Percentiles rank a stretch among this genome's conserved stretches.
These are phyloP conservation scores for Drosophila atripex DNA, from an alignment of 2,888 invertebrate species.

Conservation along the genomic window DNA sequence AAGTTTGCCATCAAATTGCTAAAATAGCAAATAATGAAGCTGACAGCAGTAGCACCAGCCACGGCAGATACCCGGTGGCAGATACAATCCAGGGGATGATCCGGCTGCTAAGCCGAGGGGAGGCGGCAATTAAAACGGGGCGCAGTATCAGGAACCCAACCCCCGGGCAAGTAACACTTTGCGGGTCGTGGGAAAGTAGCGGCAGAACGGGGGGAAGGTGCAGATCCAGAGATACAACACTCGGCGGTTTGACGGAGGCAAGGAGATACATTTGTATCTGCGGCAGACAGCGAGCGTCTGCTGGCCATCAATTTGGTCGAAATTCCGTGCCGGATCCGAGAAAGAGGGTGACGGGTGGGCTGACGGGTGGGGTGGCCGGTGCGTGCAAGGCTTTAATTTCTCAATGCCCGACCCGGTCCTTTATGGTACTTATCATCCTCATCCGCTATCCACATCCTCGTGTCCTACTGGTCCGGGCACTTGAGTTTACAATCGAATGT, in stretches of 20 bases:
- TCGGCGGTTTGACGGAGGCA: conserved; percentile 69
- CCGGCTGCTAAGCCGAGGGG: conserved; percentile 69
- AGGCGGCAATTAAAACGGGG: conserved; percentile 77
- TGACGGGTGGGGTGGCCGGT: conserved; percentile 21
- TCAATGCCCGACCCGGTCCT: conserved; percentile 63
- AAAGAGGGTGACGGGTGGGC: conserved; percentile 9
- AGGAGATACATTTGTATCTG: conserved; percentile 76
- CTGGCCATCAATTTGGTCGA: conserved; percentile 74
- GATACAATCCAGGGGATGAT: conserved; percentile 68
- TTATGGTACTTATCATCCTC: conserved; percentile 68
- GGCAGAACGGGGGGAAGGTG: conserved; percentile 8
- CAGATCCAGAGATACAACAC: conserved; percentile 42
- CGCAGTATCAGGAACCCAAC: conserved; percentile 27
- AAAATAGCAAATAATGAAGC: conserved; percentile 80
- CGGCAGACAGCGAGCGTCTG: conserved; percentile 72
- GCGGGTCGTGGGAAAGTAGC: conserved; percentile 70
- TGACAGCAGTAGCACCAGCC: conserved; percentile 57
- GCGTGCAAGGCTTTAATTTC: conserved; percentile 79
- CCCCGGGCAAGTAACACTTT: conserved; percentile 77
- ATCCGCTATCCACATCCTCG: conserved; percentile 46
- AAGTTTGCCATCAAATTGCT: conserved; percentile 78
- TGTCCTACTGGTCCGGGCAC: conserved; percentile 52
- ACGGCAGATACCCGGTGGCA: background rate
- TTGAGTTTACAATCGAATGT: conserved; percentile 72
- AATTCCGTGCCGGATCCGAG: conserved; percentile 33